Percentiles rank a stretch among this genome's conserved stretches.
These are phyloP conservation scores for Corella eumyota DNA, from an alignment of 23 tunicate genomes.

Conservation along the genomic window DNA sequence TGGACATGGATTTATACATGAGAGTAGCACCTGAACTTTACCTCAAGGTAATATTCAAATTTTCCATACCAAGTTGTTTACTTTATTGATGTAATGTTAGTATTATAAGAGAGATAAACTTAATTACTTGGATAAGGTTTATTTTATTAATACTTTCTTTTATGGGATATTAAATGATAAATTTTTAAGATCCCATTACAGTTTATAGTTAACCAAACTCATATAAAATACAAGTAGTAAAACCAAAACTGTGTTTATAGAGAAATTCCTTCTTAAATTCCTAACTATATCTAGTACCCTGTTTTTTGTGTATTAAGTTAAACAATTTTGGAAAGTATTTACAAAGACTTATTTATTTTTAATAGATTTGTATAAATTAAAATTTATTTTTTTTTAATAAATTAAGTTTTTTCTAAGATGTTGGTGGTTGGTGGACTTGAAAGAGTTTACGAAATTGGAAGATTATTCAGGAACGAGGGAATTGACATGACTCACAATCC, in stretches of 20 bases:
- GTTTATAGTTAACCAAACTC: too few species aligned
- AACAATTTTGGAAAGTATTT: neutral
- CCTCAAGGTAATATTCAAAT: conserved; percentile 49
- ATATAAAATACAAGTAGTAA: too few species aligned
- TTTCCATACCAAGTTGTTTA: neutral
- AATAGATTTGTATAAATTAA: neutral
- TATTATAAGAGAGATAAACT: neutral
- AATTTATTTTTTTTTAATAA: neutral
- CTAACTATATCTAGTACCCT: too few species aligned
- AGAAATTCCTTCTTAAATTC: too few species aligned
- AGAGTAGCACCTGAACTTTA: conserved; percentile 97
- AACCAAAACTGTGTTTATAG: too few species aligned
- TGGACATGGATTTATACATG: conserved; percentile 91
- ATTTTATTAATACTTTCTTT: neutral
- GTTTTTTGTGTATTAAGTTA: too few species aligned
- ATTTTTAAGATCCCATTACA: too few species aligned
- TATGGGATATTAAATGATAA: too few species aligned
- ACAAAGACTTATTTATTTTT: neutral
- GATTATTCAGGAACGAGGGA: conserved; percentile 92
- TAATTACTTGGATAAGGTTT: neutral
- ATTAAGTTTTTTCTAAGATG: conserved; percentile 28
- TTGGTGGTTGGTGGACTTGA: conserved; percentile 96
- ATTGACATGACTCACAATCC: conserved; percentile 99
- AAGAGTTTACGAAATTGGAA: conserved; percentile 92
- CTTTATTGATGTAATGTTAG: neutral